Evolutionary conservation across 2,888 invertebrate species (phyloP).

Genomic region (Cataglyphis albicans): DNA sequence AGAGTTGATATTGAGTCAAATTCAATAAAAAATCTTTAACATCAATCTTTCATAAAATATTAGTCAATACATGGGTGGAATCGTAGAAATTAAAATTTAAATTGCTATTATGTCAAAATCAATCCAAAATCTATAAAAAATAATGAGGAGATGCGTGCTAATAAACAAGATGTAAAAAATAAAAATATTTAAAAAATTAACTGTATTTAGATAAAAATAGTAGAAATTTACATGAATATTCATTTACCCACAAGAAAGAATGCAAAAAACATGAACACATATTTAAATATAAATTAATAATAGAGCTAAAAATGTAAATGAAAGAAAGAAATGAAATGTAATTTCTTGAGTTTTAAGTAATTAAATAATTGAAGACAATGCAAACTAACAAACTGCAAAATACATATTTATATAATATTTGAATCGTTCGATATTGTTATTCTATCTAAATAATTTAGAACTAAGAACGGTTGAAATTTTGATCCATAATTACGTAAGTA

Average conservation of each 20-base stretch:
- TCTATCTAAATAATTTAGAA: constrained; percentile 38
- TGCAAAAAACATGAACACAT: not conserved
- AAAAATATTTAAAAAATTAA: not conserved
- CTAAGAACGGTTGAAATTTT: constrained; percentile 53
- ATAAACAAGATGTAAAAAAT: not conserved
- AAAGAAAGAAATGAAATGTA: not conserved
- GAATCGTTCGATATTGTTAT: constrained; percentile 5
- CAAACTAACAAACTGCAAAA: not conserved
- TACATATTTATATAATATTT: not conserved
- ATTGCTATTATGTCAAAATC: not conserved
- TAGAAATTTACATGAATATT: not conserved
- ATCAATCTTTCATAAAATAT: not conserved
- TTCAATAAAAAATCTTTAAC: not conserved
- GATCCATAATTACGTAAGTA: constrained; percentile 58
- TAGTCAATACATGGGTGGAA: not conserved
- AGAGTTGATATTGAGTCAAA: constrained; percentile 2
- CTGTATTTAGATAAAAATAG: not conserved
- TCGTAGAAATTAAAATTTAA: not conserved
- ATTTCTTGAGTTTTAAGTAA: not conserved
- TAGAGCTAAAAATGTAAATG: not conserved
- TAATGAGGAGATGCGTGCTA: not conserved
- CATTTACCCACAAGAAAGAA: not conserved
- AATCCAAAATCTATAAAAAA: not conserved
- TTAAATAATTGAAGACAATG: not conserved
- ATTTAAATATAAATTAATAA: not conserved